Base-by-base conservation (phyloP, 2,113 vertebrate genomes). In the Cryptomyrus ogoouensis region DNA sequence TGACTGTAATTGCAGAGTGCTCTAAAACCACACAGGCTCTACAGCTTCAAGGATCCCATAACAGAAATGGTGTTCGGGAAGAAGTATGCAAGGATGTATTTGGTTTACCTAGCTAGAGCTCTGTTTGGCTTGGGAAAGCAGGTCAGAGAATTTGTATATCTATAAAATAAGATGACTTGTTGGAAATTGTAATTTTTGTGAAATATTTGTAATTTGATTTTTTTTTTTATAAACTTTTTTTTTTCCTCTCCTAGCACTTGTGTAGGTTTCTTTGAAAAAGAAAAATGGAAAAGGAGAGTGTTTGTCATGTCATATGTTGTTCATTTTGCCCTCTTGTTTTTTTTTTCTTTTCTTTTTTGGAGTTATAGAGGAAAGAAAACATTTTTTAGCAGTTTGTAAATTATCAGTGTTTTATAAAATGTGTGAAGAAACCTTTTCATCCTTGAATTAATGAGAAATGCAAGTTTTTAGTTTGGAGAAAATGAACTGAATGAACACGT, bases 221-320 rank as follows among this genome's bases (percentile, higher is more conserved):
- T 91, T 91, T 35, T 52, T 56, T 56, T 21, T 56, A 89, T 88
- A 89, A 90, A 58, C 52, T 58, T 84, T 70, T 84, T 58, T 87
- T 84, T 85, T 90, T 90, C 90, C 93, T 91, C 92, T 92, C 89
- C 91, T 94, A 91, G 95, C 96, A 96, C 96, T 97, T 95, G 94
- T 94, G 92, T 95, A 93, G 92, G 91, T 92, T 92, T 91, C 90
- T 91, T 93, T 88, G 91, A 50, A 89, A 91, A 91, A 85, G n/a
- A 90, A 74, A 13, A 87, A 27, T 19, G 35, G 3, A 83, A 46
- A 84, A 93, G 85, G 74, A 90, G 47, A 91, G 87, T 88, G 89
- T 84, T 47, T 44, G 21, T 46, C 80, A 46, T 84, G 85, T 87
- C 35, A 70, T 47, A 90, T 74, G 46, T 17, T 87, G 46, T 8